A percentile compares a stretch with the other conserved stretches of the same genome.
Conservation (phyloP, 2,113 vertebrate species). For the Elachura formosa region DNA sequence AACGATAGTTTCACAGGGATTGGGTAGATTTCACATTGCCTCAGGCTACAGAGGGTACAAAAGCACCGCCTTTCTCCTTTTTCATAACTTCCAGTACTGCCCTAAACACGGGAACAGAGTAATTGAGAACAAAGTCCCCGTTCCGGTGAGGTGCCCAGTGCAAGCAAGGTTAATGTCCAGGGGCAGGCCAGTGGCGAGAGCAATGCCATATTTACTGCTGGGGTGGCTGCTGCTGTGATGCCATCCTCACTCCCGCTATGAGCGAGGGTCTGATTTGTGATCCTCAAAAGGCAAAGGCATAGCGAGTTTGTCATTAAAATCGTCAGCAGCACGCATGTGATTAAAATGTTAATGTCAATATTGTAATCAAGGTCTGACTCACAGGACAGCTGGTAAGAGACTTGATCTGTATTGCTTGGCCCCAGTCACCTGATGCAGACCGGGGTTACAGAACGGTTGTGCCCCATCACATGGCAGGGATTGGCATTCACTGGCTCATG, state of each 20-base stretch:
- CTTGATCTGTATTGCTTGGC: conserved; percentile 37
- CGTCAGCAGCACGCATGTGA: background rate
- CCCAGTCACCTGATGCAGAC: conserved; percentile 5
- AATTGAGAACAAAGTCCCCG: conserved; percentile 36
- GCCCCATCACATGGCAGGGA: background rate
- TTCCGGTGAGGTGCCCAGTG: background rate
- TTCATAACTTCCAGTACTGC: background rate
- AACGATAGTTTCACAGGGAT: background rate
- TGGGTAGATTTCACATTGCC: background rate
- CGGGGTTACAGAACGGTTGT: conserved; percentile 1
- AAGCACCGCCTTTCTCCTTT: background rate
- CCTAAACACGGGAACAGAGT: background rate
- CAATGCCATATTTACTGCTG: background rate
- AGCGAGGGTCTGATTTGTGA: background rate
- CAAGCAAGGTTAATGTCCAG: conserved; percentile 39
- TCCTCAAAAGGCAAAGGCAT: background rate
- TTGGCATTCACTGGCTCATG: background rate
- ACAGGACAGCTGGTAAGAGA: conserved; percentile 47
- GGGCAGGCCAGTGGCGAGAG: background rate
- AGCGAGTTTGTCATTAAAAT: conserved; percentile 28
- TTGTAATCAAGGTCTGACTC: conserved; percentile 61
- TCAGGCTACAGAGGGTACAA: background rate
- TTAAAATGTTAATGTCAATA: conserved; percentile 64
- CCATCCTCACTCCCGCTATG: background rate
- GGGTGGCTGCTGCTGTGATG: background rate